These are phyloP conservation scores for Maniola hyperantus DNA, from an alignment of 2,888 invertebrate genomes.

Conservation along the genomic window DNA sequence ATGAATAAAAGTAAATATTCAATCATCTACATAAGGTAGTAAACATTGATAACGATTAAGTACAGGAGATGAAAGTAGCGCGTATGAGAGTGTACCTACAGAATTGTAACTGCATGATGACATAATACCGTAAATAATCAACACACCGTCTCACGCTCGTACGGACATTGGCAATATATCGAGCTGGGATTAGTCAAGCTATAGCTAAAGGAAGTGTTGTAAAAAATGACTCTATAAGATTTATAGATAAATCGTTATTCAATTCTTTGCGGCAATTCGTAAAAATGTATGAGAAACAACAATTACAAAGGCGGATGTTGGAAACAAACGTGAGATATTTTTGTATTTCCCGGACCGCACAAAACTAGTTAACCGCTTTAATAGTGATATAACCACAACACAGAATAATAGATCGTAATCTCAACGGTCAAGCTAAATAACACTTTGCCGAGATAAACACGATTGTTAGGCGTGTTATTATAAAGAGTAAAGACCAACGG, in stretches of 20 bases:
- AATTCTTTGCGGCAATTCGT: constrained; percentile 28
- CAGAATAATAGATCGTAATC: constrained; percentile 37
- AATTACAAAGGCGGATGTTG: constrained; percentile 55
- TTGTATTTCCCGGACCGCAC: constrained; percentile 38
- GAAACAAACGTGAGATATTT: constrained; percentile 43
- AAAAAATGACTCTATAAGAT: constrained; percentile 14
- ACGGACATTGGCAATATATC: constrained; percentile 34
- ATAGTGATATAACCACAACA: constrained; percentile 39
- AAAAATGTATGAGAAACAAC: constrained; percentile 43
- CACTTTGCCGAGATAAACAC: constrained; percentile 29
- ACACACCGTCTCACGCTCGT: constrained; percentile 27
- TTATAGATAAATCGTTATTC: constrained; percentile 23
- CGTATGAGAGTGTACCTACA: constrained; percentile 29
- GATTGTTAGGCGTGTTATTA: constrained; percentile 25
- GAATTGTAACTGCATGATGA: constrained; percentile 32
- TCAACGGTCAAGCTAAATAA: constrained; percentile 33
- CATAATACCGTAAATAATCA: constrained; percentile 41
- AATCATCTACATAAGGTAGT: constrained; percentile 5
- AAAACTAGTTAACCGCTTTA: constrained; percentile 37
- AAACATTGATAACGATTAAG: constrained; percentile 9
- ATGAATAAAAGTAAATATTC: constrained; percentile 2
- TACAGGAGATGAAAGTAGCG: constrained; percentile 35
- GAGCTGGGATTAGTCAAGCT: constrained; percentile 36
- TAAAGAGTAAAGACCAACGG: constrained; percentile 14
- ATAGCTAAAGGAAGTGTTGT: constrained; percentile 31